Percentiles rank a stretch among this genome's conserved stretches.
These are phyloP conservation scores for Triplophysa yarkandensis DNA, from an alignment of 2,797 vertebrate genomes.

Conservation along the genomic window DNA sequence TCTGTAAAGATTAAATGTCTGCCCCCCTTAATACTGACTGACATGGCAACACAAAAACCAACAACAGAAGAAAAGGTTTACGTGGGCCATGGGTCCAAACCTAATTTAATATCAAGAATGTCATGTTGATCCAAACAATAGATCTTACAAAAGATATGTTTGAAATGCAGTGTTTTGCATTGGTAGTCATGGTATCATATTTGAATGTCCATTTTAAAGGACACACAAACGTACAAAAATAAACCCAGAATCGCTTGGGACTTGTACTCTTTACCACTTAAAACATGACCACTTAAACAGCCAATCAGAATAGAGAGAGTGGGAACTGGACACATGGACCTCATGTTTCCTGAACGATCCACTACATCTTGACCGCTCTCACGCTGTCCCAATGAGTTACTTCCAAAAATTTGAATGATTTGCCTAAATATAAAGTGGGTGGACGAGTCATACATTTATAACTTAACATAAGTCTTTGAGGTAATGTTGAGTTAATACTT, in stretches of 20 bases:
- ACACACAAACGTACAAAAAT: background rate
- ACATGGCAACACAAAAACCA: constrained; percentile 8
- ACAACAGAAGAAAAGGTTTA: background rate
- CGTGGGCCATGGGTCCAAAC: background rate
- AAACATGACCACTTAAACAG: constrained; percentile 26
- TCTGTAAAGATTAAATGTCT: background rate
- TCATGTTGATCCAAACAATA: background rate
- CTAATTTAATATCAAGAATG: background rate
- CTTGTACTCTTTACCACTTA: background rate
- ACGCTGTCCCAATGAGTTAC: background rate
- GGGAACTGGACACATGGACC: constrained; percentile 53
- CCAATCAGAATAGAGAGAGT: constrained; percentile 40
- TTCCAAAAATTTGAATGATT: background rate
- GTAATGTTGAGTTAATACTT: background rate
- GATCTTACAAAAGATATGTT: background rate
- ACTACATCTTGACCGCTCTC: constrained; percentile 38
- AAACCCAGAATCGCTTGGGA: constrained; percentile 13
- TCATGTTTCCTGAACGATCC: constrained; percentile 30
- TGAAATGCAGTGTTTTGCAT: background rate
- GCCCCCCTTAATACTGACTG: constrained; percentile 1
- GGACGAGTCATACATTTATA: background rate
- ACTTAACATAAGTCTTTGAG: too few relatives aligned
- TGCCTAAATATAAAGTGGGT: background rate
- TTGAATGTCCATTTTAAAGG: background rate
- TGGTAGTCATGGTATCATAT: background rate